phyloP scores from a whole-genome alignment of 2,113 vertebrate species.

The Bos javanicus region DNA sequence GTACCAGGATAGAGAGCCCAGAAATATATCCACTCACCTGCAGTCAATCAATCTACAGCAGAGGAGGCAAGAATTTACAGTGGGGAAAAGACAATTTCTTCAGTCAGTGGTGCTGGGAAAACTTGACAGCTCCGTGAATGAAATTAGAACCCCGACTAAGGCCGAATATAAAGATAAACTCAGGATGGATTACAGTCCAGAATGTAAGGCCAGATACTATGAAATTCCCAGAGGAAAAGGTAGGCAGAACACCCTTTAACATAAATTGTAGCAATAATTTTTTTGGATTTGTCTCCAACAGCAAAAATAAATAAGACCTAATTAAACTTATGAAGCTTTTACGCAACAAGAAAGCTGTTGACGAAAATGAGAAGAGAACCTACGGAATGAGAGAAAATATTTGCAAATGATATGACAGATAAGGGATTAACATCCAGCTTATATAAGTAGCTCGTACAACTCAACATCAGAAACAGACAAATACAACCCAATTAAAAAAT shows the following conservation, averaged over 20 bases:
- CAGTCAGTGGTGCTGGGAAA: background rate
- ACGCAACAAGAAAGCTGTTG: background rate
- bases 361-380: background rate
- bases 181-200: background rate
- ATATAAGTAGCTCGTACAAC: background rate
- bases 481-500: background rate
- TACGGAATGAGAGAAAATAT: background rate
- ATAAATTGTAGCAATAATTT: background rate
- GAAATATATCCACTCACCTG: fast-evolving
- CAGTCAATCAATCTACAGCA: background rate
- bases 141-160: background rate
- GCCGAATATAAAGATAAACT: background rate
- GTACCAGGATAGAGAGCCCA: background rate
- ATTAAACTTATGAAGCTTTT: background rate
- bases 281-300: background rate
- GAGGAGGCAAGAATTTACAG: background rate
- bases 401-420: background rate
- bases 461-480: background rate
- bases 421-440: background rate
- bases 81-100: background rate
- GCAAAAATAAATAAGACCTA: background rate
- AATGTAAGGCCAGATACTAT: background rate
- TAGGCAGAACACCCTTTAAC: background rate
- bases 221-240: background rate
- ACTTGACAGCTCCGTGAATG: background rate